Evolutionary conservation across 2,797 vertebrate genomes (phyloP).

Genomic region (Alfaro cultratus): DNA sequence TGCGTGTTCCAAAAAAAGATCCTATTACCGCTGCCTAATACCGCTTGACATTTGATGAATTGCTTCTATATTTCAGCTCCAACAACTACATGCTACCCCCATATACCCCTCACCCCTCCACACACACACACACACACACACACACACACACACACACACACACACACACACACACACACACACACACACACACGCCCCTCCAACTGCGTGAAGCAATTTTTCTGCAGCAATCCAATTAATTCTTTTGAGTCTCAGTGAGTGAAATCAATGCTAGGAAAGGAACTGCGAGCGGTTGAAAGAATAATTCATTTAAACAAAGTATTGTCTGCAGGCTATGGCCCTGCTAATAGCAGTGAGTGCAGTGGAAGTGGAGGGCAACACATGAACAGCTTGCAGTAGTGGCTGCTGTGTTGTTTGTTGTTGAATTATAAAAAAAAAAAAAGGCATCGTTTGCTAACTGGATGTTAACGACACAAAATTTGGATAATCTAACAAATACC

Average conservation of each 20-base stretch:
- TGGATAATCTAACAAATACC: constrained; percentile 2
- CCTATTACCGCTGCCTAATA: neutral
- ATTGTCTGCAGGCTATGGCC: constrained; percentile 35
- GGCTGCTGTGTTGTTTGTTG: constrained; percentile 12
- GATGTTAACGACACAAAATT: neutral
- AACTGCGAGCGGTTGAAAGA: constrained; percentile 33
- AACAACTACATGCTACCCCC: neutral
- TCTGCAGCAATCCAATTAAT: constrained; percentile 41
- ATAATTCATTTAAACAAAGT: constrained; percentile 46
- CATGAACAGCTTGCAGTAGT: constrained; percentile 10
- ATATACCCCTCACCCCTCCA: neutral
- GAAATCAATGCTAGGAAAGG: constrained; percentile 43
- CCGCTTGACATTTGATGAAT: constrained; percentile 13
- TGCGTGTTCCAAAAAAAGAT: neutral
- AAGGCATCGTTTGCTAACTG: neutral
- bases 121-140: too few relatives aligned
- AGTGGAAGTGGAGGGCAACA: neutral
- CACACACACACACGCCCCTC: neutral
- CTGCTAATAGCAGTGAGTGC: constrained; percentile 20
- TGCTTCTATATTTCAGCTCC: constrained; percentile 14
- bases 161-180: too few relatives aligned
- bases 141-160: fast-evolving
- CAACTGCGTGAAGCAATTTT: constrained; percentile 26
- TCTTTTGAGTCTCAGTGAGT: constrained; percentile 26
- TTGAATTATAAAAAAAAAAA: neutral